These are phyloP conservation scores for Ceratoteleas bidentatus DNA, from an alignment of 1,140 invertebrate species.

Conservation along the genomic window DNA sequence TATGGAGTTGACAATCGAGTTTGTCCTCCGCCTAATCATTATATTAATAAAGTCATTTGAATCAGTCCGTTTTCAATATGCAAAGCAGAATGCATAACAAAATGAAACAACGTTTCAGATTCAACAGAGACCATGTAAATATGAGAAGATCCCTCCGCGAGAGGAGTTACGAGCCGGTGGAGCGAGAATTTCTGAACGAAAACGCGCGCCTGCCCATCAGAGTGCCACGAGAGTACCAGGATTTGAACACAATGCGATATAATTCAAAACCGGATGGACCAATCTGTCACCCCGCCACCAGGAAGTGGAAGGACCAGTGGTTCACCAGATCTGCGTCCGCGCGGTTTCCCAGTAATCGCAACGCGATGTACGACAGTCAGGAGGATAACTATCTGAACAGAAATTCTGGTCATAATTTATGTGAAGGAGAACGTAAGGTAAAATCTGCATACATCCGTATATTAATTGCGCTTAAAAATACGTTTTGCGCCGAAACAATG, in stretches of 20 bases:
- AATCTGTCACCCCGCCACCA: conserved; percentile 58
- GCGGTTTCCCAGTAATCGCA: conserved; percentile 84
- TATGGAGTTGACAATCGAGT: too few species aligned
- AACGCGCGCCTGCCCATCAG: conserved; percentile 70
- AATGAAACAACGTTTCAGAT: conserved; percentile 4
- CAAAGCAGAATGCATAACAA: too few species aligned
- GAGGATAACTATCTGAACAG: conserved; percentile 75
- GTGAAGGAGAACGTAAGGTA: conserved; percentile 87
- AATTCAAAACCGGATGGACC: conserved; percentile 58
- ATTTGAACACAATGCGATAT: conserved; percentile 54
- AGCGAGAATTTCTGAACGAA: conserved; percentile 70
- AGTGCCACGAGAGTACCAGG: conserved; percentile 68
- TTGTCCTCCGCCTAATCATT: too few species aligned
- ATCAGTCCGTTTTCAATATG: too few species aligned
- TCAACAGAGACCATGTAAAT: conserved; percentile 62
- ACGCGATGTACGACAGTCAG: conserved; percentile 74
- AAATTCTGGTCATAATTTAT: conserved; percentile 73
- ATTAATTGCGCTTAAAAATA: too few species aligned
- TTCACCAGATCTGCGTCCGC: conserved; percentile 90
- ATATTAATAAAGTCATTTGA: too few species aligned
- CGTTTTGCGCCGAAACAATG: too few species aligned
- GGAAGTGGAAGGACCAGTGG: conserved; percentile 80
- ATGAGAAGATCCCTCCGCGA: conserved; percentile 76
- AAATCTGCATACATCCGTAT: conserved; percentile 54
- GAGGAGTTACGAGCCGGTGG: conserved; percentile 70